Evolutionary conservation across 2,113 vertebrate species (phyloP).

Genomic region (Ptychochromis oligacanthus): DNA sequence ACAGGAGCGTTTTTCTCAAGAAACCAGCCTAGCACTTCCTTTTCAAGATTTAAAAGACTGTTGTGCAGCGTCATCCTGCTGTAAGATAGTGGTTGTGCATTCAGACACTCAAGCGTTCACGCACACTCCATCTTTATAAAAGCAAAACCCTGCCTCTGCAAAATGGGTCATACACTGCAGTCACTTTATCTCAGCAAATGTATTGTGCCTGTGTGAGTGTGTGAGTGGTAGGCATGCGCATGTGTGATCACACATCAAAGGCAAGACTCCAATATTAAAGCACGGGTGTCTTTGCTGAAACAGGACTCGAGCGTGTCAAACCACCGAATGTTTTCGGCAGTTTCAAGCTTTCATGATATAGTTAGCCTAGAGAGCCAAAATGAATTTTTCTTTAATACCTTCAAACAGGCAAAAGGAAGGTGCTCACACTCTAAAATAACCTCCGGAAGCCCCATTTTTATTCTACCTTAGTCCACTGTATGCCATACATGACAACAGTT

Average conservation of each 20-base stretch:
- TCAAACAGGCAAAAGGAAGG: conserved; percentile 47
- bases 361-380: conserved; percentile 41
- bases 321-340: conserved; percentile 35
- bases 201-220: conserved; percentile 61
- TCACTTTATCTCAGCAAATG: conserved; percentile 72
- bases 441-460: conserved; percentile 38
- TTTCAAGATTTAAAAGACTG: conserved; percentile 72
- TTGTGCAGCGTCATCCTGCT: conserved; percentile 56
- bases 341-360: conserved; percentile 22
- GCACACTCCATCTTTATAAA: conserved; percentile 67
- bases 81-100: conserved; percentile 51
- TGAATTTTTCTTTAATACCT: conserved; percentile 54
- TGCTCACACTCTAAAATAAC: conserved; percentile 29
- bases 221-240: conserved; percentile 58
- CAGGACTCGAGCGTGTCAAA: conserved; percentile 37
- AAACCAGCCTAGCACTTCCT: conserved; percentile 75
- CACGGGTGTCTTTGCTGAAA: conserved; percentile 50
- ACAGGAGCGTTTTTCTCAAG: conserved; percentile 70
- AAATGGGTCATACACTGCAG: conserved; percentile 78
- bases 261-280: conserved; percentile 54
- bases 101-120: conserved; percentile 42
- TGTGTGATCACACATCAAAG: conserved; percentile 75
- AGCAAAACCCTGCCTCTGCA: conserved; percentile 72
- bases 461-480: conserved; percentile 45
- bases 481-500: conserved; percentile 30